A percentile compares a stretch with the other conserved stretches of the same genome.
These are phyloP conservation scores for Sipunculus nudus DNA, from an alignment of 2,888 invertebrate species.

Conservation along the genomic window DNA sequence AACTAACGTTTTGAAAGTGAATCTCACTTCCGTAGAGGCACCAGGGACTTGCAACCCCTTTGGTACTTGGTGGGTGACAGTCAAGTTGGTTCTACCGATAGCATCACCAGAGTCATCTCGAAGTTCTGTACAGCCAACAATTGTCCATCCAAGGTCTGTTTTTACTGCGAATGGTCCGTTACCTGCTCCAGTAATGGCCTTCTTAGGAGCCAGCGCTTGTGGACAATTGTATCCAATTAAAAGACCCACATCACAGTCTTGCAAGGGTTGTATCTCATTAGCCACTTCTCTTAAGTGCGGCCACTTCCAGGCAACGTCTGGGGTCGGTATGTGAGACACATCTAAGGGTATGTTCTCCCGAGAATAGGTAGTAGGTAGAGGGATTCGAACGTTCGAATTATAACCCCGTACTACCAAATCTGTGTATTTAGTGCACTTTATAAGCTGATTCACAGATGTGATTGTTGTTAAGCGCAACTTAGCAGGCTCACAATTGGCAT, in stretches of 20 bases:
- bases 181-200: constrained; percentile 26
- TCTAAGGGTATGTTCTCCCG: constrained; percentile 34
- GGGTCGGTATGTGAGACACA: constrained; percentile 38
- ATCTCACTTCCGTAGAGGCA: too few species aligned
- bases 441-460: constrained; percentile 9
- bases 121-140: too few species aligned
- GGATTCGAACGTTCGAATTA: constrained; percentile 13
- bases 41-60: too few species aligned
- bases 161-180: constrained; percentile 33
- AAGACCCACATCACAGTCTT: constrained; percentile 32
- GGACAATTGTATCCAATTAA: constrained; percentile 42
- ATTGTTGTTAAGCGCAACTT: constrained; percentile 35
- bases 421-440: constrained; percentile 7
- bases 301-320: constrained; percentile 30
- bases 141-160: constrained; percentile 39
- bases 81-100: too few species aligned
- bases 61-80: too few species aligned
- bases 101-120: too few species aligned
- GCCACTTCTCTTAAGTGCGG: constrained; percentile 31
- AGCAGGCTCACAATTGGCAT: constrained; percentile 10
- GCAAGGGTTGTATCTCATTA: constrained; percentile 17
- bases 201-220: constrained; percentile 33
- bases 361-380: constrained; percentile 33
- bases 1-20: too few species aligned
- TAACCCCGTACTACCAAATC: constrained; percentile 28